Evolutionary conservation across 2,888 invertebrate genomes (phyloP).

Genomic region (Tenodera sinensis): DNA sequence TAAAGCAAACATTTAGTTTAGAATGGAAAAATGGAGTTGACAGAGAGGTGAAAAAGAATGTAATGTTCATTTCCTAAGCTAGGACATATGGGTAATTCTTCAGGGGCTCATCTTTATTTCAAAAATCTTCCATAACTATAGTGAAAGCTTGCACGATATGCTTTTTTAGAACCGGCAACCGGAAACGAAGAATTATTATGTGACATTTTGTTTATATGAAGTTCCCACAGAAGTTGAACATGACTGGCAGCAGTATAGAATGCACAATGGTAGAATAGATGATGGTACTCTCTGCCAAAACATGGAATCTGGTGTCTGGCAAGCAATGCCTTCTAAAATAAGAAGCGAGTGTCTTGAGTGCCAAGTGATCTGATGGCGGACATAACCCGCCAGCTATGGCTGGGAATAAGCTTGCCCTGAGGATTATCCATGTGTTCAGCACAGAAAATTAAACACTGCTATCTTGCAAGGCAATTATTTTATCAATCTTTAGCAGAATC

Average conservation of each 20-base stretch:
- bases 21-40: too few species aligned
- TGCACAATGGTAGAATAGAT: neutral
- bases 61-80: too few species aligned
- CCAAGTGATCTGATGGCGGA: neutral
- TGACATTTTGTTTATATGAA: neutral
- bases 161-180: neutral
- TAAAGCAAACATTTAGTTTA: too few species aligned
- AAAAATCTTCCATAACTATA: neutral
- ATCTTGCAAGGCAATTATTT: too few species aligned
- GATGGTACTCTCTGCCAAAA: neutral
- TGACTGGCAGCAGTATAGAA: neutral
- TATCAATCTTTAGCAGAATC: too few species aligned
- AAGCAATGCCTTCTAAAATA: neutral
- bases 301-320: neutral
- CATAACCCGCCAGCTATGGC: neutral
- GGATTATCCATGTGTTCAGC: neutral
- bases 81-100: too few species aligned
- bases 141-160: too few species aligned
- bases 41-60: too few species aligned
- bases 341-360: neutral
- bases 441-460: too few species aligned
- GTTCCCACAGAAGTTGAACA: neutral
- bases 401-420: neutral
- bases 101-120: neutral
- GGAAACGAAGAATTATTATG: neutral